Evolutionary conservation across 2,888 invertebrate species (phyloP), one percentile per base, ranked within the genome.

Genomic region (Ptilodon capucinus): DNA sequence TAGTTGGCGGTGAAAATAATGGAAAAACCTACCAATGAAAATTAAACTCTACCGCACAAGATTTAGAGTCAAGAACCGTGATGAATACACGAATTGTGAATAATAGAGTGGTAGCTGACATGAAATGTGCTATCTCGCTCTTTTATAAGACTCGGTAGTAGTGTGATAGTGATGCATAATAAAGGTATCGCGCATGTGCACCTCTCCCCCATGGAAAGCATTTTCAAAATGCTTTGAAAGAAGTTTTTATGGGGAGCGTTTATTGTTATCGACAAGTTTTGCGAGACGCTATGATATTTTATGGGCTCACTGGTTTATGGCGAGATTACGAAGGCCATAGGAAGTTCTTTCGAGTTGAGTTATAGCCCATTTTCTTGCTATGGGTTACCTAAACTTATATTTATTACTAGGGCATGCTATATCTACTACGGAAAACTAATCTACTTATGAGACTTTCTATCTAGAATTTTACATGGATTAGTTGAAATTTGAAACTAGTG

Each of bases 121-220:
- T 48, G 63, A 54, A 63, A 78, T 51, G 65, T 68, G 76, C 64
- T 65, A 60, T 81, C 79, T 65, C 81, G 54, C 64, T 86, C 77
- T 44, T 68, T 73, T 64, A 42, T 63, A 61, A 28, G 40, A 39
- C 38, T 51, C 61, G 52, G 44, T 23, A 13, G 16, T 39, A 30
- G 76, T 59, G 64, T 40, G 64, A 85, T 48, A 70, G 74, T 57
- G 81, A 82, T 14, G 46, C 59, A 14, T 30, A 47, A 57, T 51
- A 44, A 41, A 46, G 41, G 60, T 52, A 56, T 39, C 56, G 81
- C 85, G 85, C 87, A 87, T 86, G 87, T 78, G 78, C 76, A 60
- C 52, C 68, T 70, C 65, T 61, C 71, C 60, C 66, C 60, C 48
- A 59, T 51, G 68, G 72, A 72, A 66, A 60, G 59, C 59, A 60